phyloP scores from a whole-genome alignment of 1,140 invertebrate genomes.

The Cydia strobilella region DNA sequence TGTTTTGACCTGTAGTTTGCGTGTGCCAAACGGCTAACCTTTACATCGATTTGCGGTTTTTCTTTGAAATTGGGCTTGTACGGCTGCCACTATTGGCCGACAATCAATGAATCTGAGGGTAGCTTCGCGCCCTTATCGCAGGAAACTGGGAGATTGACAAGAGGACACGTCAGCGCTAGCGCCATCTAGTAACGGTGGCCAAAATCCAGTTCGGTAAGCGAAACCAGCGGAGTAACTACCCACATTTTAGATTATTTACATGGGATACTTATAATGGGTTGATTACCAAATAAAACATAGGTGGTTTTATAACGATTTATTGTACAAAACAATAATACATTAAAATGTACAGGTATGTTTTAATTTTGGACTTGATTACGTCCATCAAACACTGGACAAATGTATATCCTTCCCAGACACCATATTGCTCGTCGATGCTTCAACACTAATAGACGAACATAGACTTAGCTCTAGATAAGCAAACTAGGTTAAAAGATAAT shows the following conservation, averaged over 20 bases:
- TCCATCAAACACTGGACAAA: conserved; percentile 77
- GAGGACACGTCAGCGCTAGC: too few species aligned
- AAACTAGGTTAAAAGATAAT: conserved; percentile 77
- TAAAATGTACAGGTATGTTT: conserved; percentile 82
- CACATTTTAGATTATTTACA: background rate
- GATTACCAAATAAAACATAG: conserved; percentile 56
- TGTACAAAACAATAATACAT: conserved; percentile 82
- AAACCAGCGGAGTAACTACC: background rate
- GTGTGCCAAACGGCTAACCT: too few species aligned
- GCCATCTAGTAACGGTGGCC: too few species aligned
- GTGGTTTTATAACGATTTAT: conserved; percentile 81
- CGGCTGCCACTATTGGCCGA: too few species aligned
- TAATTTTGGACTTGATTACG: conserved; percentile 76
- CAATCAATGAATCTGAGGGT: too few species aligned
- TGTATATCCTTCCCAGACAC: conserved; percentile 77
- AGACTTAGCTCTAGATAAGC: conserved; percentile 76
- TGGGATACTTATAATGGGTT: background rate
- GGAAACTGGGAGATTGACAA: too few species aligned
- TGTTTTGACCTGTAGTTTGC: too few species aligned
- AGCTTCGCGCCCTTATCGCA: too few species aligned
- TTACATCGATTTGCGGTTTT: too few species aligned
- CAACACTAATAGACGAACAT: conserved; percentile 75
- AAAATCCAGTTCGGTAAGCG: too few species aligned
- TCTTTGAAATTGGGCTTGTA: too few species aligned
- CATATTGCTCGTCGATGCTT: conserved; percentile 78